Conservation (phyloP, 2,888 invertebrate species). For the Allophyes oxyacanthae region DNA sequence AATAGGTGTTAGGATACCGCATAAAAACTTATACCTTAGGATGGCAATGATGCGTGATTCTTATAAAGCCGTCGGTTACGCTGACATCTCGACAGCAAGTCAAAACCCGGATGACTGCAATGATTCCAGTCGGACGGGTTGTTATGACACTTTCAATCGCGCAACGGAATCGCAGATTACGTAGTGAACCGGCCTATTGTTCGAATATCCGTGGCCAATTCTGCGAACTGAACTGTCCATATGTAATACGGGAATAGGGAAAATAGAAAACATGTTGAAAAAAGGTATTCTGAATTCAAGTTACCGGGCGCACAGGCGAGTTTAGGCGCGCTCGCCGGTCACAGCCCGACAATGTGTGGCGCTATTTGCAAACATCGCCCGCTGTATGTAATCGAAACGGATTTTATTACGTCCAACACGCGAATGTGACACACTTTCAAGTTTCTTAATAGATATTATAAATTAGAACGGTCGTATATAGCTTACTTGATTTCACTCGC, state of each 20-base stretch:
- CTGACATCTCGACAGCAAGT: slow-evolving; percentile 34
- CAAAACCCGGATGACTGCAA: slow-evolving; percentile 40
- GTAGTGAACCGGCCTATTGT: slow-evolving; percentile 27
- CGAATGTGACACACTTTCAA: slow-evolving; percentile 66
- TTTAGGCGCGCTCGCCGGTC: slow-evolving; percentile 44
- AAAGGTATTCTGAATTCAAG: slow-evolving; percentile 67
- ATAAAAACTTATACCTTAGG: too few species aligned
- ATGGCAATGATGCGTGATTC: slow-evolving; percentile 8
- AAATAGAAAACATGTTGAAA: slow-evolving; percentile 59
- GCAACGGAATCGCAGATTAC: slow-evolving; percentile 21
- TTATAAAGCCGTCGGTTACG: slow-evolving; percentile 29
- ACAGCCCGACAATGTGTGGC: slow-evolving; percentile 41
- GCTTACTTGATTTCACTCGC: slow-evolving; percentile 38
- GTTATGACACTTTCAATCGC: slow-evolving; percentile 50
- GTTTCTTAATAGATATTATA: slow-evolving; percentile 62
- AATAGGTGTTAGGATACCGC: too few species aligned
- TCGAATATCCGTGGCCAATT: slow-evolving; percentile 42
- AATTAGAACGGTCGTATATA: slow-evolving; percentile 49
- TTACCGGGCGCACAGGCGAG: slow-evolving; percentile 54
- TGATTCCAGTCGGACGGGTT: slow-evolving; percentile 39
- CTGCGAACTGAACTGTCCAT: slow-evolving; percentile 49
- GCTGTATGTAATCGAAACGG: slow-evolving; percentile 63
- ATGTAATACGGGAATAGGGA: slow-evolving; percentile 55
- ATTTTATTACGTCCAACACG: slow-evolving; percentile 62
- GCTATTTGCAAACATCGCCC: slow-evolving; percentile 57